Base-by-base conservation (phyloP, 2,888 invertebrate species). In the Chaitophorus viminalis region DNA sequence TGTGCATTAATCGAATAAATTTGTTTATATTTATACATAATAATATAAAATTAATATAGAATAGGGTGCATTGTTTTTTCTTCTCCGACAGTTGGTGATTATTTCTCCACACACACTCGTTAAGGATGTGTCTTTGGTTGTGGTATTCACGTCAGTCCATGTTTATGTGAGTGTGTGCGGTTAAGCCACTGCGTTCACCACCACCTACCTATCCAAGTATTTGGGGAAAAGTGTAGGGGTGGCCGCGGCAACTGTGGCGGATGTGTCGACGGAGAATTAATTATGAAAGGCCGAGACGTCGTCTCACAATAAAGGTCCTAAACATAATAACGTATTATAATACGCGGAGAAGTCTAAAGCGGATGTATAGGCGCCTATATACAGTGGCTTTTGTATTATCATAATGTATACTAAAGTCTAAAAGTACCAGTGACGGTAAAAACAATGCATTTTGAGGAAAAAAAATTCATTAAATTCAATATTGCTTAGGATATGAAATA, bases 181-280 rank as follows among this genome's bases (percentile, higher is more conserved):
- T 72, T 82, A 72, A 82, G 46, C 82, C 82, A 82, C 82, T 70
- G 82, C 36, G 31, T 21, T 70, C 29, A 54, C 18, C 70, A 17
- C 39, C 25, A 54, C 14, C 31, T 70, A 70, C 70, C 70, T 70
- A 70, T 31, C 36, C n/a, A 82, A 52, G 25, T 9, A 36, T 72
- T 74, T n/a, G n/a, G 25, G 52, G 54, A 54, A 33, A 72, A 74
- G 52, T 54, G 52, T 74, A n/a, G 31, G 46, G 82, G 60, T 17
- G 70, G 70, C 6, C n/a, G n/a, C n/a, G 21, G 8, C 21, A 52
- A 65, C 68, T 65, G 75, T 29, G 54, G 39, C 46, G 84, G 84
- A 85, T 68, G 77, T 68, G 65, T 85, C 68, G 31, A 85, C 84
- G 68, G 77, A 65, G 68, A 77, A 84, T 84, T 84, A 85, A 75